A percentile compares a stretch with the other conserved stretches of the same genome.
phyloP scores from a whole-genome alignment of 2,113 vertebrate species.

The Gymnarchus niloticus region DNA sequence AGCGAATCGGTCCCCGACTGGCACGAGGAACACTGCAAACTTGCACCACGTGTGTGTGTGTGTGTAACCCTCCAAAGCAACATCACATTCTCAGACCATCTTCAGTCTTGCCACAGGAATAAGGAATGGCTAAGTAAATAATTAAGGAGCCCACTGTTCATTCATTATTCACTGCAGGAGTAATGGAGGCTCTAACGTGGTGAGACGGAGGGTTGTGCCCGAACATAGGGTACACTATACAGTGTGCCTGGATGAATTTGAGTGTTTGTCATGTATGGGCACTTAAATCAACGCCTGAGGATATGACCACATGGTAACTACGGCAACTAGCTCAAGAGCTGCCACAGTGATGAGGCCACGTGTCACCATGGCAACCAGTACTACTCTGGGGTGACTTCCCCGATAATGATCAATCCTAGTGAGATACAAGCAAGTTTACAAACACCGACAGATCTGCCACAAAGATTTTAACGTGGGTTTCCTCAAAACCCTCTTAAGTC shows the following conservation, averaged over 20 bases:
- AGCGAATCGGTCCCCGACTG: too few relatives aligned
- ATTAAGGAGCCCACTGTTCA: background rate
- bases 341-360: background rate
- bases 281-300: conserved; percentile 18
- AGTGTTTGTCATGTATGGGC: background rate
- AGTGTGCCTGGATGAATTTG: too few relatives aligned
- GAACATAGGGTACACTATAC: background rate
- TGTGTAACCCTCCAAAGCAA: background rate
- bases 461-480: too few relatives aligned
- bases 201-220: background rate
- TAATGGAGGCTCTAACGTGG: background rate
- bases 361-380: background rate
- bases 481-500: too few relatives aligned
- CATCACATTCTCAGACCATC: background rate
- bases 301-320: conserved; percentile 25
- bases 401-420: too few relatives aligned
- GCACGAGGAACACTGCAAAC: background rate
- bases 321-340: conserved; percentile 34
- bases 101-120: background rate
- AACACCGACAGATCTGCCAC: too few relatives aligned
- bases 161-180: conserved; percentile 5
- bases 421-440: too few relatives aligned
- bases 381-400: too few relatives aligned
- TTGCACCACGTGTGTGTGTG: too few relatives aligned
- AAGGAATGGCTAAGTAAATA: background rate